These are phyloP conservation scores for Martes martes DNA, from an alignment of 2,113 vertebrate genomes.

Conservation along the genomic window DNA sequence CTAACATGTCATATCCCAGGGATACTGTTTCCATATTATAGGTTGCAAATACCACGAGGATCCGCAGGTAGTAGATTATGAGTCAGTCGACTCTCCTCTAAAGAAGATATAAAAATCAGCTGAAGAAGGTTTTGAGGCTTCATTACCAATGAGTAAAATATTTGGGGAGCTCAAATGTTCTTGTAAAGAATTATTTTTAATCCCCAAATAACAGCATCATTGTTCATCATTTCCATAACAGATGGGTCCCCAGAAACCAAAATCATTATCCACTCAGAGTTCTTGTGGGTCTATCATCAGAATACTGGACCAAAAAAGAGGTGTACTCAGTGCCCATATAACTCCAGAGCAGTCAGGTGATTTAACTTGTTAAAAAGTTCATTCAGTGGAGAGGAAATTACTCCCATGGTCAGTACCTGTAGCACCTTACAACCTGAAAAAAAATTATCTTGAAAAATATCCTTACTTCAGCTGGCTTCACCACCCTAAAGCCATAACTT, in stretches of 20 bases:
- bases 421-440: neutral
- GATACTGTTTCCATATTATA: neutral
- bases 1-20: neutral
- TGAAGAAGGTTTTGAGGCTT: neutral
- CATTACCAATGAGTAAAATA: neutral
- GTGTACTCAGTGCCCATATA: neutral
- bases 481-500: neutral
- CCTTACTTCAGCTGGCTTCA: neutral
- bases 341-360: neutral
- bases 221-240: neutral
- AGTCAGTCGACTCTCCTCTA: neutral
- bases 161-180: neutral
- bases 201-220: neutral
- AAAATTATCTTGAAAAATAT: neutral
- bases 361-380: neutral
- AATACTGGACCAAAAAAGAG: neutral
- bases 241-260: slow-evolving; percentile 41
- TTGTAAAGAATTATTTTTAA: neutral
- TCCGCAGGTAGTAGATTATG: neutral
- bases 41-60: neutral
- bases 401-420: neutral
- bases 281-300: slow-evolving; percentile 31
- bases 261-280: slow-evolving; percentile 62
- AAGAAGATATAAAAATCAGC: neutral
- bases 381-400: neutral